Evolutionary conservation across 2,888 invertebrate genomes (phyloP).

Genomic region (Linnaemya vulpina): DNA sequence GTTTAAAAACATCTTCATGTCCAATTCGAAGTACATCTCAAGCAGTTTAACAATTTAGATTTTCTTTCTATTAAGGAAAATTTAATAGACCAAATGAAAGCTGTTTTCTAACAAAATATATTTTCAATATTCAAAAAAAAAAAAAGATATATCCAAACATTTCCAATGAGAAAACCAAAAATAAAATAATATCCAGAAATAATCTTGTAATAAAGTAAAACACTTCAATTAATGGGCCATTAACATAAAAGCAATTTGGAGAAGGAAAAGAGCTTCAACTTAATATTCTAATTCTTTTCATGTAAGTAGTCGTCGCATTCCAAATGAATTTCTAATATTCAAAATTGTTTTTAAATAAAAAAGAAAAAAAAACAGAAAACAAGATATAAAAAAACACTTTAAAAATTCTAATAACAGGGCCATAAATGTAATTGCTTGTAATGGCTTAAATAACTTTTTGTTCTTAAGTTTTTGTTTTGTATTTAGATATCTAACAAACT

Average conservation of each 20-base stretch:
- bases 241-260: slow-evolving; percentile 56
- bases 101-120: slow-evolving; percentile 27
- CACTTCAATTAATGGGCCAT: slow-evolving; percentile 69
- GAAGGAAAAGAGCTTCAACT: slow-evolving; percentile 8
- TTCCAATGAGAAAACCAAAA: not conserved
- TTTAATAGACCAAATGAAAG: not conserved
- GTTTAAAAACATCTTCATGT: not conserved
- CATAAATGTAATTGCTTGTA: slow-evolving; percentile 68
- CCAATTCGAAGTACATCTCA: not conserved
- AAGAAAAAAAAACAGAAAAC: not conserved
- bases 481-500: not conserved
- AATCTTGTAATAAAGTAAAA: slow-evolving; percentile 52
- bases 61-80: slow-evolving; percentile 6
- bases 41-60: not conserved
- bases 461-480: not conserved
- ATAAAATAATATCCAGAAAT: slow-evolving; percentile 3
- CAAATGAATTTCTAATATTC: slow-evolving; percentile 31
- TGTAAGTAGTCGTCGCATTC: not conserved
- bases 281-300: slow-evolving; percentile 9
- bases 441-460: slow-evolving; percentile 38
- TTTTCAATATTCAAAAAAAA: not conserved
- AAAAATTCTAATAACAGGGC: slow-evolving; percentile 55
- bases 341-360: slow-evolving; percentile 5
- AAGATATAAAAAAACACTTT: slow-evolving; percentile 54
- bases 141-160: not conserved